phyloP scores from a whole-genome alignment of 2,797 vertebrate genomes.

The Pachyuromys duprasi region DNA sequence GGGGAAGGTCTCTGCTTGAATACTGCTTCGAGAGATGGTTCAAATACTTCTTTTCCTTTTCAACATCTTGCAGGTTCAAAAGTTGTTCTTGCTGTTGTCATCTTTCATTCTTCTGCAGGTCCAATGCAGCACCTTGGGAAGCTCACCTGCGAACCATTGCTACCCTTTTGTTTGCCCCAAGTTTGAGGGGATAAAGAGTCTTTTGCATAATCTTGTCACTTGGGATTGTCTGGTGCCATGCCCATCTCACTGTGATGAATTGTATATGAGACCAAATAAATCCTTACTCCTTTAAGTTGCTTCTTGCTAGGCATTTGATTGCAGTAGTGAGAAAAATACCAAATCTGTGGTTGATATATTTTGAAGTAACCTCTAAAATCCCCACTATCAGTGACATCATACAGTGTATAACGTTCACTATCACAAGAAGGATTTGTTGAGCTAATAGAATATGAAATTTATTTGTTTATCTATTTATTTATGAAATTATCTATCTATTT shows the following conservation, averaged over 20 bases:
- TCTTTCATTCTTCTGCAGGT: too few species aligned
- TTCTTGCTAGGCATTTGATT: background rate
- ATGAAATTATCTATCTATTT: background rate
- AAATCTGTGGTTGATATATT: accelerated
- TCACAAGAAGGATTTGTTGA: background rate
- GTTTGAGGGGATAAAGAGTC: background rate
- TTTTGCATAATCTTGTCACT: background rate
- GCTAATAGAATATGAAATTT: background rate
- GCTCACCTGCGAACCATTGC: too few species aligned
- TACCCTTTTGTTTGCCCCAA: background rate
- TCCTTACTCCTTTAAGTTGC: background rate
- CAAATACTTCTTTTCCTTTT: too few species aligned
- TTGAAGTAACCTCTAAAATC: background rate
- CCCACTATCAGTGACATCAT: background rate
- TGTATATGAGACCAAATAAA: background rate
- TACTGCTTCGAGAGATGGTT: too few species aligned
- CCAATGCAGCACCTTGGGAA: too few species aligned
- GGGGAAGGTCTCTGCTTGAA: too few species aligned
- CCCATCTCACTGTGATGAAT: background rate
- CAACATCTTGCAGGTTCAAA: too few species aligned
- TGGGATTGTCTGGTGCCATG: background rate
- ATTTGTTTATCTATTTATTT: background rate
- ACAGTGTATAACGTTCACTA: background rate
- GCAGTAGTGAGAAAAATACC: background rate
- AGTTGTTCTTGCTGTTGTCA: too few species aligned